phyloP scores from a whole-genome alignment of 2,113 vertebrate species.

The Limanda limanda region DNA sequence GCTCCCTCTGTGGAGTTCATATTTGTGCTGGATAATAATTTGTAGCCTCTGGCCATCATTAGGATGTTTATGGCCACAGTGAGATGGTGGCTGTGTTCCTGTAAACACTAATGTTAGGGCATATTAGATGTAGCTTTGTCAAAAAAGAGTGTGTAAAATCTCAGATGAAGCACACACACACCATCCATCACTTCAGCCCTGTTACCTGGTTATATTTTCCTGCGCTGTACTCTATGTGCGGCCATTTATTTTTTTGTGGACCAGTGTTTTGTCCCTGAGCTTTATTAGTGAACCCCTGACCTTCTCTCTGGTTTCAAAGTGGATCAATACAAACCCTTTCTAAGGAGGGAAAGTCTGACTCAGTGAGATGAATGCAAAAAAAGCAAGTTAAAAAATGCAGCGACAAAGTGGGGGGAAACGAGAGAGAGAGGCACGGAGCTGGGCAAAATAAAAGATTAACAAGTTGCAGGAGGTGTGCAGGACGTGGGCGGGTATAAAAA shows the following conservation, averaged over 20 bases:
- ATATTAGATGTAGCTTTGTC: conserved; percentile 3
- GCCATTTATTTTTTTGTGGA: conserved; percentile 35
- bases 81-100: conserved; percentile 25
- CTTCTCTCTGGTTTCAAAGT: conserved; percentile 64
- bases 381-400: conserved; percentile 38
- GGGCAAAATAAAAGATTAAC: conserved; percentile 18
- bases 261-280: conserved; percentile 69
- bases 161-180: neutral
- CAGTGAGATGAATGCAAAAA: conserved; percentile 49
- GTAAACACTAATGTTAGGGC: conserved; percentile 42
- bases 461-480: conserved; percentile 14
- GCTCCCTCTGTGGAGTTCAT: conserved; percentile 45
- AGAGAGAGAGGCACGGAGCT: conserved; percentile 16
- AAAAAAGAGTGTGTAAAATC: neutral
- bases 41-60: conserved; percentile 47
- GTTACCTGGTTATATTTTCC: conserved; percentile 34
- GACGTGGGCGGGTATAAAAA: conserved; percentile 48
- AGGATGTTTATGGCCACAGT: conserved; percentile 21
- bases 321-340: conserved; percentile 74
- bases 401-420: neutral
- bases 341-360: conserved; percentile 28
- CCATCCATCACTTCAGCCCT: conserved; percentile 22
- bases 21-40: conserved; percentile 51
- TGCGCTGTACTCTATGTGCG: conserved; percentile 14
- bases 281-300: conserved; percentile 77